These are phyloP conservation scores for Scelioninae gen. 1 DNA, from an alignment of 2,888 invertebrate genomes.

Conservation along the genomic window DNA sequence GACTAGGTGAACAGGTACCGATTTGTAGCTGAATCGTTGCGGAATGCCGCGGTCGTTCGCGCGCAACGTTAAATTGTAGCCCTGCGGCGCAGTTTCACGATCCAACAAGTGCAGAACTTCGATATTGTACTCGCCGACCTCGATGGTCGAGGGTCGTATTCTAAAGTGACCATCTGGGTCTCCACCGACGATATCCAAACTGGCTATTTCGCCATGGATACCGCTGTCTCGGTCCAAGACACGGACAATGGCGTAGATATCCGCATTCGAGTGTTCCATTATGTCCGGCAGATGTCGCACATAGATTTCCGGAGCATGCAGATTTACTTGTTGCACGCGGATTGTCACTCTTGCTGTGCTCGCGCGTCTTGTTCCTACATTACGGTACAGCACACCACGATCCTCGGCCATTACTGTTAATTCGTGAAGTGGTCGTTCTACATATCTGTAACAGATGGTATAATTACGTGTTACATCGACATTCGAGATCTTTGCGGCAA, in stretches of 20 bases:
- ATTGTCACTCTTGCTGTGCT: constrained; percentile 92
- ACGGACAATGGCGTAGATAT: constrained; percentile 95
- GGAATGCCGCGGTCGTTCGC: constrained; percentile 94
- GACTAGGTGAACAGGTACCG: constrained; percentile 91
- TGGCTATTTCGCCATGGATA: constrained; percentile 92
- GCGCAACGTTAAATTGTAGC: constrained; percentile 94
- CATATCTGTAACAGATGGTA: constrained; percentile 83
- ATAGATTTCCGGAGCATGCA: constrained; percentile 93
- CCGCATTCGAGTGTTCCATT: constrained; percentile 91
- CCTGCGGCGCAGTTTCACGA: constrained; percentile 90
- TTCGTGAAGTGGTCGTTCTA: constrained; percentile 89
- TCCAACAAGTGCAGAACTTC: constrained; percentile 91
- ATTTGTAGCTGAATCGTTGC: constrained; percentile 90
- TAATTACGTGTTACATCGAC: constrained; percentile 21
- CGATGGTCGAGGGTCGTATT: constrained; percentile 86
- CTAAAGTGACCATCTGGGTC: constrained; percentile 96
- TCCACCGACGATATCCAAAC: constrained; percentile 93
- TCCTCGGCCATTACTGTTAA: constrained; percentile 94
- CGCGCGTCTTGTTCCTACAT: constrained; percentile 86
- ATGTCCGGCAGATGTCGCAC: constrained; percentile 92
- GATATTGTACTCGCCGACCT: constrained; percentile 90
- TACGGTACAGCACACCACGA: constrained; percentile 88
- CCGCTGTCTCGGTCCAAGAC: constrained; percentile 94
- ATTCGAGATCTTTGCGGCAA: too few species aligned
- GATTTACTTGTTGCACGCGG: constrained; percentile 91